phyloP scores from a whole-genome alignment of 2,888 invertebrate genomes.

The Zygothrica quintamaculata region DNA sequence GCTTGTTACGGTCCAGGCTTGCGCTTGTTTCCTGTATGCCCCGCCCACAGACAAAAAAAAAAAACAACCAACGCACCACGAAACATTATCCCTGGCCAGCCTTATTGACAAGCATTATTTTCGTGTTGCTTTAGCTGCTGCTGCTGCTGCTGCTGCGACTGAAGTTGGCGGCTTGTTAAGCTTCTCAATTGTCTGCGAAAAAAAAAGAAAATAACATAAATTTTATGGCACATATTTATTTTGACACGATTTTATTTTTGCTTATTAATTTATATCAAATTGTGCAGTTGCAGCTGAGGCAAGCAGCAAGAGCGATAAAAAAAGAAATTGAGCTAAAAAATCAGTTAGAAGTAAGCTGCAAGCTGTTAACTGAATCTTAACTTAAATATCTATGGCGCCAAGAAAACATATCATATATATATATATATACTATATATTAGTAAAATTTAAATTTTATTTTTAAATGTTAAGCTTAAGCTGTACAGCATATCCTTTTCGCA shows the following conservation, averaged over 20 bases:
- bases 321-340: not conserved
- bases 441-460: too few species aligned
- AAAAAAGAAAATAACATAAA: conserved; percentile 44
- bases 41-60: conserved; percentile 11
- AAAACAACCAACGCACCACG: not conserved
- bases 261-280: conserved; percentile 35
- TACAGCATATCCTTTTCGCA: too few species aligned
- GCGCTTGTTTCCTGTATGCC: conserved; percentile 34
- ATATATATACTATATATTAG: too few species aligned
- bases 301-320: not conserved
- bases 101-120: conserved; percentile 56
- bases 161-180: conserved; percentile 55
- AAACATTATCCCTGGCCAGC: conserved; percentile 19
- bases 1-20: conserved; percentile 62
- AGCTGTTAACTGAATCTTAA: not conserved
- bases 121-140: too few species aligned
- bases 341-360: not conserved
- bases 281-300: conserved; percentile 45
- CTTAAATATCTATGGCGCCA: too few species aligned
- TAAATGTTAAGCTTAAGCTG: too few species aligned
- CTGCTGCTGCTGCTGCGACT: too few species aligned
- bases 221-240: conserved; percentile 62
- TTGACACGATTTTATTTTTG: conserved; percentile 38
- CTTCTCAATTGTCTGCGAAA: conserved; percentile 68
- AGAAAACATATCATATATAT: too few species aligned